These are phyloP conservation scores for Fistularia commersonii DNA, from an alignment of 2,797 vertebrate genomes.

Conservation along the genomic window DNA sequence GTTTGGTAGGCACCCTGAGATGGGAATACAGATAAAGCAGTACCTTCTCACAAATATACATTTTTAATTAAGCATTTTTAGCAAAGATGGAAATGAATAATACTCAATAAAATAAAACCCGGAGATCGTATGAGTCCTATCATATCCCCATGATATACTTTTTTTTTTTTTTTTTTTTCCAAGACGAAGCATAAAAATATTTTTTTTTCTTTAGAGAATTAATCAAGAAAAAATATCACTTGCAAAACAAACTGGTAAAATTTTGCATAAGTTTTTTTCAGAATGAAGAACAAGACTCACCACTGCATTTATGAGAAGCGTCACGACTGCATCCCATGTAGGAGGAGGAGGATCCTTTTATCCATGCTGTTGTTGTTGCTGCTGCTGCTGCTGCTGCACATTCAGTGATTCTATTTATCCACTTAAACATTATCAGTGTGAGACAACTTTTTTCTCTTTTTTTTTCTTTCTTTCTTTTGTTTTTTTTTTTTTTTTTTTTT, in stretches of 20 bases:
- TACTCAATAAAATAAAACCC: conserved; percentile 17
- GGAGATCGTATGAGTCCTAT: conserved; percentile 3
- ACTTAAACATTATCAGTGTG: not conserved
- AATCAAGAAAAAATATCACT: conserved; percentile 9
- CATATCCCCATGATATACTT: too few species aligned
- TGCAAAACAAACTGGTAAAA: conserved; percentile 20
- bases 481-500: conserved; percentile 1
- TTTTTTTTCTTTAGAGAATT: conserved; percentile 12
- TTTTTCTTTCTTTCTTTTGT: too few species aligned
- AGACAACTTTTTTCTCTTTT: too few species aligned
- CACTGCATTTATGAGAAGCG: conserved; percentile 1
- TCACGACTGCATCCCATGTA: conserved; percentile 28
- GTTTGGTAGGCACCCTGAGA: conserved; percentile 69
- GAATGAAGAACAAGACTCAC: conserved; percentile 14
- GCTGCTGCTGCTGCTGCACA: conserved; percentile 17
- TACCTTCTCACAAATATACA: conserved; percentile 35
- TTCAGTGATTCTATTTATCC: not conserved
- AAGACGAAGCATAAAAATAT: too few species aligned
- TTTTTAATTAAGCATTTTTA: conserved; percentile 14
- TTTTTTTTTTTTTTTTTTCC: not conserved
- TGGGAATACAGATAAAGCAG: conserved; percentile 59
- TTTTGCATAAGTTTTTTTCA: conserved; percentile 48
- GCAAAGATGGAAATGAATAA: conserved; percentile 29
- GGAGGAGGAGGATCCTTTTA: conserved; percentile 40
- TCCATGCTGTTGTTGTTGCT: too few species aligned